phyloP scores from a whole-genome alignment of 2,888 invertebrate genomes.

The Masnerella sp. region DNA sequence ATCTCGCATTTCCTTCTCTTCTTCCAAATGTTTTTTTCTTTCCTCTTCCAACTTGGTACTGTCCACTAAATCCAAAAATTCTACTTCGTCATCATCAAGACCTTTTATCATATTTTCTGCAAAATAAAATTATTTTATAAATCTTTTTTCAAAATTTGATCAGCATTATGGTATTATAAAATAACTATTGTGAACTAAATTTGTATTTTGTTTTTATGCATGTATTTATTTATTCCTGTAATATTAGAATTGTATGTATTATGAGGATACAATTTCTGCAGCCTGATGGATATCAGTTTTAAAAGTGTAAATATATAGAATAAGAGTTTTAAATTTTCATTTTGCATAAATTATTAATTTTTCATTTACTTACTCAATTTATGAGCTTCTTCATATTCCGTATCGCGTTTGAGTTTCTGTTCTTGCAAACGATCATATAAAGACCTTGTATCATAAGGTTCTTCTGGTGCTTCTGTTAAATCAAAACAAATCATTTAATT shows the following conservation, averaged over 20 bases:
- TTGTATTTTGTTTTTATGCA: no score
- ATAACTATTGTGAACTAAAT: no score
- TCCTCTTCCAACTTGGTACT: conserved; percentile 91
- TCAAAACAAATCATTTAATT: conserved; percentile 18
- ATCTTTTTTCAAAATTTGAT: background rate
- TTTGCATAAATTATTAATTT: conserved; percentile 4
- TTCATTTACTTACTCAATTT: conserved; percentile 90
- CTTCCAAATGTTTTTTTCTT: conserved; percentile 89
- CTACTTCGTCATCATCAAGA: conserved; percentile 96
- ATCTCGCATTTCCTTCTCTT: conserved; percentile 89
- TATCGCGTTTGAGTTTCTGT: conserved; percentile 92
- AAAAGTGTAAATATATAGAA: no score
- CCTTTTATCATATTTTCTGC: conserved; percentile 92
- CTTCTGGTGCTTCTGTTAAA: conserved; percentile 91
- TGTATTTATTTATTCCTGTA: no score
- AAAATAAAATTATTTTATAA: conserved; percentile 58
- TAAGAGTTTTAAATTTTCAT: no score
- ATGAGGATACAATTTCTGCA: no score
- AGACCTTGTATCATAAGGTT: conserved; percentile 88
- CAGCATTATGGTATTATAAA: background rate
- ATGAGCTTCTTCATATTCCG: conserved; percentile 96
- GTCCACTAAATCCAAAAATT: conserved; percentile 95
- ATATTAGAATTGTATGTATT: no score
- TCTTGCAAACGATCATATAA: conserved; percentile 96
- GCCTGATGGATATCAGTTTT: no score